Evolutionary conservation across 1,140 invertebrate species (phyloP).

Genomic region (Leptoteleia sp.): DNA sequence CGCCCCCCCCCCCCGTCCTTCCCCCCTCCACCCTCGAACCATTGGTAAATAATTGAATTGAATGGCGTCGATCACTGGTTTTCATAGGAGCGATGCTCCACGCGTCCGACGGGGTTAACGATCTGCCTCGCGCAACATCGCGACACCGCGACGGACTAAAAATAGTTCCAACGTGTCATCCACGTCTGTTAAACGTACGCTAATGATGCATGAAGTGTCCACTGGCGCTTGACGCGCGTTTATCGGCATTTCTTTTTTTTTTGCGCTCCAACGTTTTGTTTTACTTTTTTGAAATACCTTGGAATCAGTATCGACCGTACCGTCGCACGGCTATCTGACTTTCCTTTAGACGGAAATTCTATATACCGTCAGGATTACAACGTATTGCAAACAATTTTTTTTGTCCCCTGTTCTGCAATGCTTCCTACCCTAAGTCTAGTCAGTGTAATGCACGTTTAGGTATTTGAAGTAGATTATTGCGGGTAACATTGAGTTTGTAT

Average conservation of each 20-base stretch:
- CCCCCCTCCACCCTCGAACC: too few species aligned
- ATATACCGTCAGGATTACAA: too few species aligned
- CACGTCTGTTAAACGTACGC: slow-evolving; percentile 39
- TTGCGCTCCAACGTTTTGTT: neutral
- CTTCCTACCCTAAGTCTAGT: too few species aligned
- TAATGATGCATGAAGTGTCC: slow-evolving; percentile 43
- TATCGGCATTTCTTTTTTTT: slow-evolving; percentile 29
- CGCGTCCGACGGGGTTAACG: slow-evolving; percentile 19
- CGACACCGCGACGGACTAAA: slow-evolving; percentile 28
- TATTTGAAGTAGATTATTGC: too few species aligned
- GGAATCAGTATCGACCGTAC: neutral
- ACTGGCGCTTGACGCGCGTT: slow-evolving; percentile 1
- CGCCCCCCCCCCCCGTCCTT: too few species aligned
- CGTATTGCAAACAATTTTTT: too few species aligned
- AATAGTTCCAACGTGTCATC: slow-evolving; percentile 31
- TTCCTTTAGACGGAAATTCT: too few species aligned
- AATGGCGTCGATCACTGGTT: slow-evolving; percentile 13
- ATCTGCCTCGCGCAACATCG: slow-evolving; percentile 12
- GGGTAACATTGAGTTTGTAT: too few species aligned
- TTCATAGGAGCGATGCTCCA: slow-evolving; percentile 1
- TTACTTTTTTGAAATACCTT: too few species aligned
- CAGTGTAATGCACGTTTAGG: too few species aligned
- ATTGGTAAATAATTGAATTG: slow-evolving; percentile 23
- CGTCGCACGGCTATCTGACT: too few species aligned
- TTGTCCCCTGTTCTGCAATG: too few species aligned